Evolutionary conservation across 2,113 vertebrate species (phyloP).

Genomic region (Oreochromis spilurus): DNA sequence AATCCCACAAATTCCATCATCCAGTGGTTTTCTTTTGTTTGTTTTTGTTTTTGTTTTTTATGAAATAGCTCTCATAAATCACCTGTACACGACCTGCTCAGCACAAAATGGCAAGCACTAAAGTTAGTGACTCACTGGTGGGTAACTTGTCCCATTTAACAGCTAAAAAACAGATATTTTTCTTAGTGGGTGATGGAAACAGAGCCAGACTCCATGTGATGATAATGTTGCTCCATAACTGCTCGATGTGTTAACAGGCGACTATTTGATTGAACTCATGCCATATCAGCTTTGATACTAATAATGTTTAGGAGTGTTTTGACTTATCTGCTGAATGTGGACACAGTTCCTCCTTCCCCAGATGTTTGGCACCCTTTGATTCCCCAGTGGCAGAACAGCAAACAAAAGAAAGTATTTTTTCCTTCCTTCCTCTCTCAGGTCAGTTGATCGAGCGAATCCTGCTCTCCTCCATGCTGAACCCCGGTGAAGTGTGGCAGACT

Average conservation of each 20-base stretch:
- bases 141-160: background rate
- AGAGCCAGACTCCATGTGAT: background rate
- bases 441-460: constrained; percentile 75
- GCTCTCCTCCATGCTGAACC: constrained; percentile 79
- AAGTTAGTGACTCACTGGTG: background rate
- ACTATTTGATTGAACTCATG: background rate
- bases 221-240: background rate
- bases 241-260: background rate
- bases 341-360: background rate
- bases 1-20: background rate
- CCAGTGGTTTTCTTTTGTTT: background rate
- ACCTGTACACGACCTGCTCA: background rate
- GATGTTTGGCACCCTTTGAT: background rate
- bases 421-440: constrained; percentile 49
- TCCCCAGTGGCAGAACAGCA: background rate
- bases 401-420: background rate
- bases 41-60: accelerated
- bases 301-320: background rate
- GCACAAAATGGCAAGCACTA: background rate
- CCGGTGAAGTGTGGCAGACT: constrained; percentile 74
- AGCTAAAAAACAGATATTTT: background rate
- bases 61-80: background rate
- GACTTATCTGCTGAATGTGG: background rate
- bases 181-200: background rate
- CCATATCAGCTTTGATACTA: background rate